A percentile compares a stretch with the other conserved stretches of the same genome.
Evolutionary conservation across 2,113 vertebrate genomes (phyloP).

Genomic region (Mustela nigripes): DNA sequence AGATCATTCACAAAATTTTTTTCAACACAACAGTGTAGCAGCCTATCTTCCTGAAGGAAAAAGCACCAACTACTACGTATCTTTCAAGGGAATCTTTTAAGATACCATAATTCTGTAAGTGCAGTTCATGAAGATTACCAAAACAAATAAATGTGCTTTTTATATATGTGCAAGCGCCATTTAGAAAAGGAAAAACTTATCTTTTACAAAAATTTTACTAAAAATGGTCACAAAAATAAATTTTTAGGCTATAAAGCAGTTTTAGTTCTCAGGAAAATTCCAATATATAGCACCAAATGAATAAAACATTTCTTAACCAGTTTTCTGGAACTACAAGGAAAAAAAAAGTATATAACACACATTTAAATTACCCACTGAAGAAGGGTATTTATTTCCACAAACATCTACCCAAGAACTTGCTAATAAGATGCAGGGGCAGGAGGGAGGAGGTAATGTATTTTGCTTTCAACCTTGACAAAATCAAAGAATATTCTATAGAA

Average conservation of each 20-base stretch:
- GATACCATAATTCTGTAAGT: not conserved
- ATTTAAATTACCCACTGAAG: constrained; percentile 39
- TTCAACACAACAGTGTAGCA: not conserved
- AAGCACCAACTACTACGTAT: not conserved
- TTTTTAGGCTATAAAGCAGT: constrained; percentile 44
- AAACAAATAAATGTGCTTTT: not conserved
- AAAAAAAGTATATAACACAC: not conserved
- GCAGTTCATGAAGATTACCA: not conserved
- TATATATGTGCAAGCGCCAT: not conserved
- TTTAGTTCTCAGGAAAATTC: constrained; percentile 39
- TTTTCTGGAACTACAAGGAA: constrained; percentile 48
- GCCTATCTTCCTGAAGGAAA: not conserved
- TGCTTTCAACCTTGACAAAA: constrained; percentile 59
- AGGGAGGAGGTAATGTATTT: not conserved
- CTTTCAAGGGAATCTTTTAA: not conserved
- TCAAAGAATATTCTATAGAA: constrained; percentile 44
- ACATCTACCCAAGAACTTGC: constrained; percentile 38
- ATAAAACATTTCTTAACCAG: constrained; percentile 57
- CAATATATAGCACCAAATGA: not conserved
- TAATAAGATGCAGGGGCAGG: constrained; percentile 18
- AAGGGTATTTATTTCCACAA: constrained; percentile 57
- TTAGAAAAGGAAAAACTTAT: constrained; percentile 8
- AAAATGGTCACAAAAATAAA: constrained; percentile 28
- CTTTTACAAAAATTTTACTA: constrained; percentile 24
- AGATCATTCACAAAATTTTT: not conserved